Evolutionary conservation across 2,113 vertebrate genomes (phyloP), one percentile per base, ranked within the genome.

Genomic region (Dryoscopus gambensis): DNA sequence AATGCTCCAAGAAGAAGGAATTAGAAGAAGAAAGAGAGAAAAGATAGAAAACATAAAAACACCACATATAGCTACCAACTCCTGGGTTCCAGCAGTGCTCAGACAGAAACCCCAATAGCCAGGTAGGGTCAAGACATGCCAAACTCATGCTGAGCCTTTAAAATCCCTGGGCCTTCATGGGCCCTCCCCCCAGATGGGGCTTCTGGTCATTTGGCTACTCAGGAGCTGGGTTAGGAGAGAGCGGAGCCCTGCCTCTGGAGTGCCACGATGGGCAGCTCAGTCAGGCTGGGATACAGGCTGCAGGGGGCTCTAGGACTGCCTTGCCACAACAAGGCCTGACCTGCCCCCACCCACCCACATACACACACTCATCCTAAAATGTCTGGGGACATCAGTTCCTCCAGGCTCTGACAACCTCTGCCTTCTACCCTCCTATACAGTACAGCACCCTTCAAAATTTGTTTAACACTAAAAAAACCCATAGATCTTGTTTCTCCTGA

Each of bases 131-230:
- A 35, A 49, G 21, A 35, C 2, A 3, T 5, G 3, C 3, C 2
- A 16, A 5, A 5, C 9, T 27, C 23, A 18, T 9, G 6, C 13
- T 37, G 37, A 59, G 25, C 13, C 13, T 59, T 50, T 59, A 25
- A 67, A 30, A 67, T 17, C 25, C 53, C 13, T 10, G 6, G 8
- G 13, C 14, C 2, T 59, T 35, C 0, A 0, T 3, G 3, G 8
- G 13, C 6, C 21, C 31, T 30, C 5, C 5, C 10, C 20, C 20
- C 11, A 42, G 11, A 24, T 35, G 42, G 30, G 30, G 25, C 13
- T 49, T 57, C 7, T 16, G 20, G 35, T 35, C 8, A 49, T 56
- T 21, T 31, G 44, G 37, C 11, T 13, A 8, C 13, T 57, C 25
- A 50, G 52, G 37, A 76, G 11, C 25, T 42, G 35, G 17, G 21